Evolutionary conservation across 2,113 vertebrate species (phyloP).

Genomic region (Seriola dumerili): DNA sequence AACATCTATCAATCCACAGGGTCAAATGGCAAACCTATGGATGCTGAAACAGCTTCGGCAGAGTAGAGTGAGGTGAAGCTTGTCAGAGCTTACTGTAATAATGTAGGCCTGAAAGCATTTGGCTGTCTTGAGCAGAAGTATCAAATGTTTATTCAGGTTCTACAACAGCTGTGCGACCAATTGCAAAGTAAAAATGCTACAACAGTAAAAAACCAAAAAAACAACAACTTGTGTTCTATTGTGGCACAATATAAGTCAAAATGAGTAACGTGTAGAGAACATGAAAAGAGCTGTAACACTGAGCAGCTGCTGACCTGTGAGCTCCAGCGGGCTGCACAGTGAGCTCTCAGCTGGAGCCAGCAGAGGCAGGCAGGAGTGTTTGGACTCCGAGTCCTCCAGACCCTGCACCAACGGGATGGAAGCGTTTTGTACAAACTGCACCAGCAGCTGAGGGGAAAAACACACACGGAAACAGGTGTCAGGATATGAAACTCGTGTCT

Average conservation of each 20-base stretch:
- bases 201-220: too few relatives aligned
- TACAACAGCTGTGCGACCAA: too few relatives aligned
- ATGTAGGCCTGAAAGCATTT: background rate
- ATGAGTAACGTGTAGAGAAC: background rate
- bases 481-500: background rate
- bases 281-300: background rate
- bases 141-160: background rate
- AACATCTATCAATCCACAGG: background rate
- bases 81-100: constrained; percentile 10
- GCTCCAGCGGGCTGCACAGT: constrained; percentile 92
- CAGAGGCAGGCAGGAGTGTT: constrained; percentile 92
- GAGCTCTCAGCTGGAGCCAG: constrained; percentile 90
- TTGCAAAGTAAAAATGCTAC: too few relatives aligned
- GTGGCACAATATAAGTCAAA: background rate
- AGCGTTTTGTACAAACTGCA: constrained; percentile 99
- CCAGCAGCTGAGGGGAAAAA: constrained; percentile 90
- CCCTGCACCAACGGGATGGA: constrained; percentile 95
- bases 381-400: constrained; percentile 91
- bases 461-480: background rate
- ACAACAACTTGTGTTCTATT: too few relatives aligned
- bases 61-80: background rate
- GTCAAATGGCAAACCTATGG: background rate
- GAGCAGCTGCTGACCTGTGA: constrained; percentile 88
- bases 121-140: background rate
- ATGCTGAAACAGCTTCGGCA: background rate